These are phyloP conservation scores for Aspidoscelis tigris DNA, from an alignment of 2,113 vertebrate species.

Conservation along the genomic window DNA sequence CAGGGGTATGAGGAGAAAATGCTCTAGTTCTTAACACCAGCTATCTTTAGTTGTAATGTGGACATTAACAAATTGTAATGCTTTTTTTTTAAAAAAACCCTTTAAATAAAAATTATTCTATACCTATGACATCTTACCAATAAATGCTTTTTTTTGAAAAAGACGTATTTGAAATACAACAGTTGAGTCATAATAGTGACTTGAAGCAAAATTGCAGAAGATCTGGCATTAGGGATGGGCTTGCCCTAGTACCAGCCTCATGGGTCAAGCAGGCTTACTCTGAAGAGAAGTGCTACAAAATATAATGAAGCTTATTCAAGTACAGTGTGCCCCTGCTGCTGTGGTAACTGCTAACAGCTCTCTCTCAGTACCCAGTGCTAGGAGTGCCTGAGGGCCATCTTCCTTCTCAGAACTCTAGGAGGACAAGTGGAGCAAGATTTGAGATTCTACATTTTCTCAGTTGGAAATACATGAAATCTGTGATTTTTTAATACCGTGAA, in stretches of 20 bases:
- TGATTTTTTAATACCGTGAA: too few relatives aligned
- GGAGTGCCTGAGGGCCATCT: too few relatives aligned
- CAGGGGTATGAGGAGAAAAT: not conserved
- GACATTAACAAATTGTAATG: not conserved
- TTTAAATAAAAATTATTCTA: constrained; percentile 11
- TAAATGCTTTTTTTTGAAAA: not conserved
- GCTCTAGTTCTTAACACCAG: not conserved
- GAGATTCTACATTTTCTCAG: too few relatives aligned
- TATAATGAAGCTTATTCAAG: not conserved
- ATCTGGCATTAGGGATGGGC: not conserved
- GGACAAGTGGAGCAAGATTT: not conserved
- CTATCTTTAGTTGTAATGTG: not conserved
- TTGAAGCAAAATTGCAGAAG: not conserved
- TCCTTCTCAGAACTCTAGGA: too few relatives aligned
- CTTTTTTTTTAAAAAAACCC: not conserved
- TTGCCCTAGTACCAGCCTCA: not conserved
- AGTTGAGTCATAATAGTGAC: not conserved
- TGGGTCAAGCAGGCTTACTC: not conserved
- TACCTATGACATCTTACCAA: not conserved
- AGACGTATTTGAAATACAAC: not conserved
- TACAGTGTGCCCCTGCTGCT: not conserved
- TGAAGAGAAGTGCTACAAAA: not conserved
- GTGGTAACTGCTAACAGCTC: too few relatives aligned
- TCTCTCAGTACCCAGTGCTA: too few relatives aligned
- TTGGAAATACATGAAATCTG: too few relatives aligned